These are phyloP conservation scores for Leptinotarsa defecta DNA, from an alignment of 1,140 invertebrate species.

Conservation along the genomic window DNA sequence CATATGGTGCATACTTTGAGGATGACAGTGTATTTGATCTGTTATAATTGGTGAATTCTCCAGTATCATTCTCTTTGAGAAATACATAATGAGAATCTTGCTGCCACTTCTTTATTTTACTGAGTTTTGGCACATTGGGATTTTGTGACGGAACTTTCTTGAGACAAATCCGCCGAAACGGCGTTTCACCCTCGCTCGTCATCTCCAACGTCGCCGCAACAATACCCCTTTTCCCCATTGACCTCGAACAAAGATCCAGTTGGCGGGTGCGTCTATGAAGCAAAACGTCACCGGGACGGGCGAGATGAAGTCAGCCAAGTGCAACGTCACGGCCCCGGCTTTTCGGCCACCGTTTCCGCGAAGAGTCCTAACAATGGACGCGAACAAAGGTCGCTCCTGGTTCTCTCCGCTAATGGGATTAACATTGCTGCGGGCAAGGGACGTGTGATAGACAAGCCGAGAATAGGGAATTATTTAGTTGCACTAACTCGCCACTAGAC, in stretches of 20 bases:
- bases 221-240: slow-evolving; percentile 11
- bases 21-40: no score
- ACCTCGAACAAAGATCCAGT: slow-evolving; percentile 12
- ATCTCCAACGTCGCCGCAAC: neutral
- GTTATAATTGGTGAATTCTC: no score
- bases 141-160: neutral
- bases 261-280: neutral
- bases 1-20: no score
- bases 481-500: neutral
- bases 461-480: neutral
- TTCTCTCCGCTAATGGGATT: slow-evolving; percentile 42
- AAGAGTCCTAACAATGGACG: slow-evolving; percentile 38
- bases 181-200: neutral
- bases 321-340: slow-evolving; percentile 36
- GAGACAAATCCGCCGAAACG: neutral
- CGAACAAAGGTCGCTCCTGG: slow-evolving; percentile 40
- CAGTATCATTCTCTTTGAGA: no score
- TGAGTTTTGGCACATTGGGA: neutral
- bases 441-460: slow-evolving; percentile 38
- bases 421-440: slow-evolving; percentile 40
- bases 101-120: no score
- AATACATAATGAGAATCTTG: no score
- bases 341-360: slow-evolving; percentile 37
- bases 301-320: slow-evolving; percentile 35
- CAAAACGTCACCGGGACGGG: slow-evolving; percentile 17